These are phyloP conservation scores for Diprion similis DNA, from an alignment of 1,140 invertebrate genomes.

Conservation along the genomic window DNA sequence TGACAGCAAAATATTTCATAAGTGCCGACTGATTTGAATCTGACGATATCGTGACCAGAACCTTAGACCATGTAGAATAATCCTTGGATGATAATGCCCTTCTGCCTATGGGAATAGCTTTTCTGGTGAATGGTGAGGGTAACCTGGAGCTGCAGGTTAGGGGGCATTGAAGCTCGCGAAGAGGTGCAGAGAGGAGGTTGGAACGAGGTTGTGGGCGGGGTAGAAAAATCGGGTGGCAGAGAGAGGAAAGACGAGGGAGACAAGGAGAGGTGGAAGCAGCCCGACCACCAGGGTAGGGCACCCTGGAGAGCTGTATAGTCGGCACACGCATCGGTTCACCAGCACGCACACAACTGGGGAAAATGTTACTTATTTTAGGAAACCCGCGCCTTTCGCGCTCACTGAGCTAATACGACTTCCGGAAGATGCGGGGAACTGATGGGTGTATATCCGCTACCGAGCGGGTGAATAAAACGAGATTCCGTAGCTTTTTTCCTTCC, in stretches of 20 bases:
- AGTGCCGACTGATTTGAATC: too few relatives aligned
- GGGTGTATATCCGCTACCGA: constrained; percentile 2
- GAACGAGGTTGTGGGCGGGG: not conserved
- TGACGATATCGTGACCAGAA: too few relatives aligned
- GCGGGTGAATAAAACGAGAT: not conserved
- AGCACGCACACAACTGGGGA: constrained; percentile 15
- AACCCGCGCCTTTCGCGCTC: constrained; percentile 18
- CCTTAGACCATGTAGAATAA: too few relatives aligned
- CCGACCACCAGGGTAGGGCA: constrained; percentile 24
- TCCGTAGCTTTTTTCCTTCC: too few relatives aligned
- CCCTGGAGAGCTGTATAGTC: constrained; percentile 29
- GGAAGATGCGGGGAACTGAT: constrained; percentile 8
- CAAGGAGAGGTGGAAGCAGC: constrained; percentile 16
- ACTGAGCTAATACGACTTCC: constrained; percentile 11
- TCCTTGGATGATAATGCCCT: too few relatives aligned
- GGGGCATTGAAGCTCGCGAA: too few relatives aligned
- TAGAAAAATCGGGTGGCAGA: not conserved
- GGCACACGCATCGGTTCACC: not conserved
- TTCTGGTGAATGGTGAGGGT: too few relatives aligned
- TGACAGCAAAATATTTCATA: too few relatives aligned
- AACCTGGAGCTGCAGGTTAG: too few relatives aligned
- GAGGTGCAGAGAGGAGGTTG: too few relatives aligned
- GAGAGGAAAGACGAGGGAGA: not conserved
- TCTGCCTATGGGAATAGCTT: too few relatives aligned
- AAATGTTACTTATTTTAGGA: constrained; percentile 17